Evolutionary conservation across 2,113 vertebrate species (phyloP), one percentile per base, ranked within the genome.

Genomic region (Caracal caracal): DNA sequence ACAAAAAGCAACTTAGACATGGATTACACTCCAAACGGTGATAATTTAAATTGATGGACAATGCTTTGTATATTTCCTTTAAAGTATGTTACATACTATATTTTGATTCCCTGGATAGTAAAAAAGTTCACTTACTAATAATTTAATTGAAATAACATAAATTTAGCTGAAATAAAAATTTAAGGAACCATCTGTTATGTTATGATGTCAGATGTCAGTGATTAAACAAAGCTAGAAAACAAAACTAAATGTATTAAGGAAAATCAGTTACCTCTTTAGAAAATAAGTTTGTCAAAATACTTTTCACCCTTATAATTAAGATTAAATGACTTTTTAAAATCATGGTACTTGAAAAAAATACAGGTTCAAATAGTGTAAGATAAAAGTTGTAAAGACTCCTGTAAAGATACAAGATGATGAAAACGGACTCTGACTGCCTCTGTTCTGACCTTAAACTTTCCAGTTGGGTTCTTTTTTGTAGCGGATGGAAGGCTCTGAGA

Each of bases 61-160:
- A 66, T 0, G 47, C 61, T 87, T 65, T 75, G 12, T 47, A 47
- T 35, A n/a, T 19, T 65, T 17, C 65, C 43, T 82, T 75, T 56
- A 66, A 81, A 96, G 63, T 66, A 86, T 26, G 40, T 91, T 90
- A 59, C 6, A 10, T 6, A 16, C 43, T 28, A 20, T 49, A 51
- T 94, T 75, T 56, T 93, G 80, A 56, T 35, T 86, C 33, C 9
- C 30, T 53, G 30, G 71, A 65, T 35, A 75, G 75, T 53, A 43
- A 63, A 73, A 93, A 73, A 37, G 10, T 65, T 28, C 61, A 63
- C 79, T 90, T 56, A 59, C 13, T 81, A 26, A 80, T 43, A 90
- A 79, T 84, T 59, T 70, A 93, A 61, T 37, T 40, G 59, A 89
- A 93, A 75, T 68, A 83, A 75, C 88, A 88, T 81, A 35, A 92